A percentile compares a stretch with the other conserved stretches of the same genome.
phyloP scores from a whole-genome alignment of 2,113 vertebrate genomes.

The Aspidoscelis tigris region DNA sequence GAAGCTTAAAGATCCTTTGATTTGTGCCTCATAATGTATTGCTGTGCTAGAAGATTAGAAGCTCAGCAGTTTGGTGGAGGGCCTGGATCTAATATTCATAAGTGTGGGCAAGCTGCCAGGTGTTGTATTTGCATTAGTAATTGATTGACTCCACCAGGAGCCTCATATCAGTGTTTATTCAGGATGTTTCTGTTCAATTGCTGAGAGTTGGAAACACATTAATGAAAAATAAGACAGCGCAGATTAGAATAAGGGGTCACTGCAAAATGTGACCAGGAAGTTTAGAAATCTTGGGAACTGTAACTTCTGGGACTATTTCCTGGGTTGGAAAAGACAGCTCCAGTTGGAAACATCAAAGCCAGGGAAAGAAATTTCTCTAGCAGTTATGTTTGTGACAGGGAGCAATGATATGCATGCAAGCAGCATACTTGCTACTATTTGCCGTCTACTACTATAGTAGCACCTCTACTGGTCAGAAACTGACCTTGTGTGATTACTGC shows the following conservation, averaged over 20 bases:
- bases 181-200: conserved; percentile 7
- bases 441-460: too few species aligned
- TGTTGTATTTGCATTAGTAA: conserved; percentile 32
- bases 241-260: neutral
- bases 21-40: conserved; percentile 2
- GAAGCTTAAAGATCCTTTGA: neutral
- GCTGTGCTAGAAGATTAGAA: neutral
- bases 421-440: too few species aligned
- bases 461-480: too few species aligned
- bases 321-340: too few species aligned
- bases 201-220: neutral
- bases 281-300: neutral
- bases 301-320: too few species aligned
- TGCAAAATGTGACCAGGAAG: too few species aligned
- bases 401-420: too few species aligned
- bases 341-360: too few species aligned
- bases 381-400: too few species aligned
- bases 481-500: too few species aligned
- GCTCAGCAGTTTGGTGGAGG: conserved; percentile 2
- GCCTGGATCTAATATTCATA: conserved; percentile 12
- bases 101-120: conserved; percentile 9
- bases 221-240: neutral
- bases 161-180: neutral
- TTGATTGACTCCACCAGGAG: neutral
- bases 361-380: too few species aligned